A percentile compares a stretch with the other conserved stretches of the same genome.
phyloP scores from a whole-genome alignment of 2,888 invertebrate species.

The Netelia virgata region DNA sequence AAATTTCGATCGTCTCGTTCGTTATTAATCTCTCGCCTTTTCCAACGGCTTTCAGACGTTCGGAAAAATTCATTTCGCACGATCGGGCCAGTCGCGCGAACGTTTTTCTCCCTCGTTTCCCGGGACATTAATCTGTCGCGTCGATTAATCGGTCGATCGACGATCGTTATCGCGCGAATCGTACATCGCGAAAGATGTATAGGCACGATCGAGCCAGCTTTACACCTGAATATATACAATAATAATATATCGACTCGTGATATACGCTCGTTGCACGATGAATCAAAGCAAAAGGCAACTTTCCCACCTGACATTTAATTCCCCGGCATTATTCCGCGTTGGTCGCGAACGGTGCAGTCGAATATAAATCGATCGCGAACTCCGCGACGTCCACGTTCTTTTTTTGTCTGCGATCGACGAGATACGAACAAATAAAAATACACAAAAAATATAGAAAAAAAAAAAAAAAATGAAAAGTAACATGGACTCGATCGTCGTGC shows the following conservation, averaged over 20 bases:
- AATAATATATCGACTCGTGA: not conserved
- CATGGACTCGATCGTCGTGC: not conserved
- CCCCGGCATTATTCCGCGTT: slow-evolving; percentile 35
- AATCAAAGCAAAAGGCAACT: slow-evolving; percentile 50
- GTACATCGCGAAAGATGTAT: not conserved
- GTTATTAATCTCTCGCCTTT: slow-evolving; percentile 31
- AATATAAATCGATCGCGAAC: not conserved
- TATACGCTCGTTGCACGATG: slow-evolving; percentile 42
- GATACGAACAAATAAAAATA: not conserved
- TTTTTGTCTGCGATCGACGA: not conserved
- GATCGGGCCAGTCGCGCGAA: slow-evolving; percentile 30
- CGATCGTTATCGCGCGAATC: slow-evolving; percentile 63
- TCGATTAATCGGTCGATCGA: slow-evolving; percentile 68
- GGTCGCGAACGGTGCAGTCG: not conserved
- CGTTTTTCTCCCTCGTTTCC: not conserved
- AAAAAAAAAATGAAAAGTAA: not conserved
- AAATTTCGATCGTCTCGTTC: slow-evolving; percentile 18
- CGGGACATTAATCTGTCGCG: slow-evolving; percentile 67
- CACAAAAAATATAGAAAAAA: not conserved
- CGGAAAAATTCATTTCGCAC: slow-evolving; percentile 36
- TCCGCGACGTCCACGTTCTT: too few relatives aligned
- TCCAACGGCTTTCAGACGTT: not conserved
- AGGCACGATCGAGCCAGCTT: not conserved
- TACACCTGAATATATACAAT: slow-evolving; percentile 4
- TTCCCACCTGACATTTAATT: slow-evolving; percentile 67